phyloP scores from a whole-genome alignment of 1,140 invertebrate genomes.

The Achatina immaculata region DNA sequence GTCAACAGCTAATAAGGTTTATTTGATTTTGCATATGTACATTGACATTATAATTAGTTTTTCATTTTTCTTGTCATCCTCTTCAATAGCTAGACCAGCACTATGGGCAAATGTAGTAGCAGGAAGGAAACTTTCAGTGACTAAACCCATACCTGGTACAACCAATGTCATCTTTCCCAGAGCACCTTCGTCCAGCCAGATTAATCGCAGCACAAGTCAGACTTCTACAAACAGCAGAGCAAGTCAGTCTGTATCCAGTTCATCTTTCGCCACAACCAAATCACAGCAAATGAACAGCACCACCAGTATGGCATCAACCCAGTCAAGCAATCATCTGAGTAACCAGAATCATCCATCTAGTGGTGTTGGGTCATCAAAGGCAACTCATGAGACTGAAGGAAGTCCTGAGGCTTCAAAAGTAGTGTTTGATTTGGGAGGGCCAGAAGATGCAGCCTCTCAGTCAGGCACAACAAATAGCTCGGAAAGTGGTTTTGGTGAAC shows the following conservation, averaged over 20 bases:
- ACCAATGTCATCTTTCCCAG: constrained; percentile 38
- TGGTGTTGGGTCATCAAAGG: background rate
- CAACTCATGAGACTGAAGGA: background rate
- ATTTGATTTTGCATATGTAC: too few relatives aligned
- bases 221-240: constrained; percentile 20
- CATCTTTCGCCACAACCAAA: background rate
- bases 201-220: constrained; percentile 34
- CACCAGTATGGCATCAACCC: constrained; percentile 6
- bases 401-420: constrained; percentile 43
- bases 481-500: constrained; percentile 60
- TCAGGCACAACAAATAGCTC: constrained; percentile 45
- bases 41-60: background rate
- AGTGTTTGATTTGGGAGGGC: constrained; percentile 50
- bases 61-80: constrained; percentile 16
- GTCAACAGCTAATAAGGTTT: too few relatives aligned
- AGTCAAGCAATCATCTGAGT: constrained; percentile 19
- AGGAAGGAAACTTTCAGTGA: constrained; percentile 51
- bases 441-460: constrained; percentile 46
- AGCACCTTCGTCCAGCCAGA: constrained; percentile 39
- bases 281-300: constrained; percentile 16
- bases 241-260: constrained; percentile 20
- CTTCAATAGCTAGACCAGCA: constrained; percentile 47
- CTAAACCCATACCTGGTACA: constrained; percentile 38
- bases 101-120: constrained; percentile 61
- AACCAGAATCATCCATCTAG: constrained; percentile 9